These are phyloP conservation scores for Pseudanteris insignis DNA, from an alignment of 2,888 invertebrate species.

Conservation along the genomic window DNA sequence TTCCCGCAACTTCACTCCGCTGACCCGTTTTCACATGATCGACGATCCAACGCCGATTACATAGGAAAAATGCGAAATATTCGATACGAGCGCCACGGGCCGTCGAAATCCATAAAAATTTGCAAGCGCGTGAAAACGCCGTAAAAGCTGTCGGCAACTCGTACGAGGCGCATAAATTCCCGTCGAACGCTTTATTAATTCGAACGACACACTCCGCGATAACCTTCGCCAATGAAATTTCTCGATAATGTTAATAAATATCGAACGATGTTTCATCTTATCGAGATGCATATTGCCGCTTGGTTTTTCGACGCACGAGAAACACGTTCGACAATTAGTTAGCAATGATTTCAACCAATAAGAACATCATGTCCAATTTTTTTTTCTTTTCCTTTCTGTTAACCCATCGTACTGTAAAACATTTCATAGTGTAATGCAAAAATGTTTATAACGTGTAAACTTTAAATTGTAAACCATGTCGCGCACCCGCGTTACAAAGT, in stretches of 20 bases:
- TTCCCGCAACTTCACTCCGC: no score
- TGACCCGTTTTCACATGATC: neutral
- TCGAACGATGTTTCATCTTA: constrained; percentile 3
- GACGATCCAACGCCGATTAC: neutral
- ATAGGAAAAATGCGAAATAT: neutral
- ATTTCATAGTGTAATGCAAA: no score
- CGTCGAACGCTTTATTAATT: constrained; percentile 21
- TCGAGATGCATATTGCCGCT: no score
- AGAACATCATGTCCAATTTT: no score
- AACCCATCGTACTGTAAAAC: no score
- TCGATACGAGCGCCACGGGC: neutral
- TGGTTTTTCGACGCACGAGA: no score
- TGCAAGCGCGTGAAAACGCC: constrained; percentile 3
- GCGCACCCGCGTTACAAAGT: no score
- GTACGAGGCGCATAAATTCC: constrained; percentile 8
- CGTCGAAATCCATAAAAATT: constrained; percentile 3
- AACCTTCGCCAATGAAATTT: constrained; percentile 25
- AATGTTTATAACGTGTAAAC: no score
- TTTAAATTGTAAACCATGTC: no score
- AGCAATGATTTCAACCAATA: no score
- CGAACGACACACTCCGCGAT: constrained; percentile 14
- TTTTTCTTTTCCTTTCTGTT: no score
- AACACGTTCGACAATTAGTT: no score
- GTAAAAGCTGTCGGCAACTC: constrained; percentile 5
- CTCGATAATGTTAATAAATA: constrained; percentile 19